Evolutionary conservation across 1,140 invertebrate species (phyloP).

Genomic region (Pseudomyrmex gracilis): DNA sequence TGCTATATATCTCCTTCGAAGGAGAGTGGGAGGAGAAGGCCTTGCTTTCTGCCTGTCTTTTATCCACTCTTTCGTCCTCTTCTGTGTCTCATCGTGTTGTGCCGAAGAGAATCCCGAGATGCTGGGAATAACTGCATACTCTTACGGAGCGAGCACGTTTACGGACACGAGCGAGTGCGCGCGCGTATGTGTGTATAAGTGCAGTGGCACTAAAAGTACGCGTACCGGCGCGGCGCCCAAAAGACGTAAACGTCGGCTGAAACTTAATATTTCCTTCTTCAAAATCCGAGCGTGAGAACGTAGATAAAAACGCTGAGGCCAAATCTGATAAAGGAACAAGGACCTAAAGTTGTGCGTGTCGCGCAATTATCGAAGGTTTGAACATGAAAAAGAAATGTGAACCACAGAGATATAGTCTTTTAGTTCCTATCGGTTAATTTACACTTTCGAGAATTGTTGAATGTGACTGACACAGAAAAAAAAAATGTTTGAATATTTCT

Average conservation of each 20-base stretch:
- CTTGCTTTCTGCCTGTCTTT: conserved; percentile 35
- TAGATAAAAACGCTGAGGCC: conserved; percentile 65
- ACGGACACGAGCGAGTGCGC: conserved; percentile 8
- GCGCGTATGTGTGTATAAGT: not conserved
- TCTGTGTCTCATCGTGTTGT: conserved; percentile 56
- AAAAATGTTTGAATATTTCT: not conserved
- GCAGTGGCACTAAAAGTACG: conserved; percentile 36
- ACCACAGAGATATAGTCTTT: conserved; percentile 1
- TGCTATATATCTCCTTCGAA: conserved; percentile 76
- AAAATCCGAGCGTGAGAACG: conserved; percentile 69
- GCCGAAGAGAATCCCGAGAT: conserved; percentile 67
- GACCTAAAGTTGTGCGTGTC: not conserved
- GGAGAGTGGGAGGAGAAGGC: not conserved
- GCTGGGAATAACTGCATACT: conserved; percentile 75
- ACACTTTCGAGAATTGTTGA: conserved; percentile 3
- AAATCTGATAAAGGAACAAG: conserved; percentile 56
- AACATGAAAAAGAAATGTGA: conserved; percentile 6
- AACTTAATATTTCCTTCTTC: conserved; percentile 35
- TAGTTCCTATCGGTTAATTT: not conserved
- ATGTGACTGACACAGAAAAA: too few species aligned
- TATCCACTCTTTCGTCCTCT: conserved; percentile 50
- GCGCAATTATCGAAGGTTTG: conserved; percentile 11
- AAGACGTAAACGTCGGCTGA: conserved; percentile 54
- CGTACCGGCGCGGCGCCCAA: conserved; percentile 29
- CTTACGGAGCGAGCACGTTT: conserved; percentile 70